phyloP scores from a whole-genome alignment of 1,140 invertebrate genomes.

The Pseudoatta argentina region DNA sequence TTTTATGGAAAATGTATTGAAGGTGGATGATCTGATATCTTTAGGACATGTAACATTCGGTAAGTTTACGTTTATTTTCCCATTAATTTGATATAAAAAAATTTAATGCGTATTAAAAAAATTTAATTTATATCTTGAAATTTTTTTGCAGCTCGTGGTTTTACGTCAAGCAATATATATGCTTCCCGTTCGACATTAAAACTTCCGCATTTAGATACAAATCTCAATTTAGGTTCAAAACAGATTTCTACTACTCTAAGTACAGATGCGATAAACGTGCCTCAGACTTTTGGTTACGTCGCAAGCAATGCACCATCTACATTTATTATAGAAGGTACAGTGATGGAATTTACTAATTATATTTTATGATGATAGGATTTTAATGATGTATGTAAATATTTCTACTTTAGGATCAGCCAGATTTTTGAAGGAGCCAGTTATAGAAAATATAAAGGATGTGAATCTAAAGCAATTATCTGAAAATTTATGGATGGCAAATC shows the following conservation, averaged over 20 bases:
- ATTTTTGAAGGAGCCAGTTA: conserved; percentile 75
- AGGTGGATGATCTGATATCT: conserved; percentile 69
- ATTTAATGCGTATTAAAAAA: neutral
- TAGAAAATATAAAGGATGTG: conserved; percentile 72
- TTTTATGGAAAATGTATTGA: conserved; percentile 71
- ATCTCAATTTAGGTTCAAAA: conserved; percentile 51
- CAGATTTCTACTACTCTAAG: conserved; percentile 43
- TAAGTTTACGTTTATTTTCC: conserved; percentile 42
- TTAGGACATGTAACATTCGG: conserved; percentile 75
- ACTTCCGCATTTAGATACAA: neutral
- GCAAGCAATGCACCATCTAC: neutral
- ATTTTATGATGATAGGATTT: conserved; percentile 22
- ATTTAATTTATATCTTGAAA: neutral
- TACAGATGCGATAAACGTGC: conserved; percentile 32
- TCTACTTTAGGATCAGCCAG: conserved; percentile 68
- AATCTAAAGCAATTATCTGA: conserved; percentile 65
- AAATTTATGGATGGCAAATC: conserved; percentile 76
- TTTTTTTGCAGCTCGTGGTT: conserved; percentile 45
- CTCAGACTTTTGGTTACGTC: conserved; percentile 13
- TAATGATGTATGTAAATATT: conserved; percentile 30
- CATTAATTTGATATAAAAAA: conserved; percentile 24
- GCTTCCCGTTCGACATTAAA: conserved; percentile 14
- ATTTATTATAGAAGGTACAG: conserved; percentile 55
- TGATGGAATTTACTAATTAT: neutral
- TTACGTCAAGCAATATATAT: conserved; percentile 33